phyloP scores from a whole-genome alignment of 2,113 vertebrate species.

The Neolamprologus devosi region DNA sequence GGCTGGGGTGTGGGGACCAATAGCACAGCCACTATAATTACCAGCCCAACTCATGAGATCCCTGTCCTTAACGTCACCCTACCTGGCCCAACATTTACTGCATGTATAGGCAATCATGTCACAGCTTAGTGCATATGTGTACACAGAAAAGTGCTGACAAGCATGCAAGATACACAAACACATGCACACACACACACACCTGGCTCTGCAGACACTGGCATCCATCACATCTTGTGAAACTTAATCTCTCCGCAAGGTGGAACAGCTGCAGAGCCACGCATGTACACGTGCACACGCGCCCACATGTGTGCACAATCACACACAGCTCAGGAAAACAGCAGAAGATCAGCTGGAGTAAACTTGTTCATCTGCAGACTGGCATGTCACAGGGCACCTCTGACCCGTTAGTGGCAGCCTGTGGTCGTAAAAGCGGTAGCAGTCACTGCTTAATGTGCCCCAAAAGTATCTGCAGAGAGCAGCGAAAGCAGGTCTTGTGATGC shows the following conservation, averaged over 20 bases:
- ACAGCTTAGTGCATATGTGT: not conserved
- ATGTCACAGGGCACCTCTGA: conserved; percentile 55
- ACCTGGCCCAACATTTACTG: conserved; percentile 16
- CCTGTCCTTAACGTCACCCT: conserved; percentile 31
- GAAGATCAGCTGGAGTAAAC: conserved; percentile 46
- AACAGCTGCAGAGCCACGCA: conserved; percentile 58
- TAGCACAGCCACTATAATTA: conserved; percentile 50
- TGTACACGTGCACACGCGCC: not conserved
- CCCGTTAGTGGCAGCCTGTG: conserved; percentile 18
- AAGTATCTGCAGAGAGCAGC: not conserved
- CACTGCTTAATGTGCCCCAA: not conserved
- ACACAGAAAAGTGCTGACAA: conserved; percentile 42
- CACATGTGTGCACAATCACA: not conserved
- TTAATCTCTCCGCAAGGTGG: conserved; percentile 53
- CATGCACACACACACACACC: conserved; percentile 23
- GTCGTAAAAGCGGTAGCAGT: conserved; percentile 27
- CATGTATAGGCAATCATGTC: not conserved
- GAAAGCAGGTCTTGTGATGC: not conserved
- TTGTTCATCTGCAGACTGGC: conserved; percentile 33
- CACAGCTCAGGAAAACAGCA: not conserved
- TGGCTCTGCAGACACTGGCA: conserved; percentile 55
- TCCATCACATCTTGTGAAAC: conserved; percentile 66
- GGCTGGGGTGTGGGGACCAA: conserved; percentile 47
- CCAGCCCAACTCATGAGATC: conserved; percentile 22
- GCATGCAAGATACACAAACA: not conserved